Evolutionary conservation across 2,113 vertebrate species (phyloP).

Genomic region (Murina feae): DNA sequence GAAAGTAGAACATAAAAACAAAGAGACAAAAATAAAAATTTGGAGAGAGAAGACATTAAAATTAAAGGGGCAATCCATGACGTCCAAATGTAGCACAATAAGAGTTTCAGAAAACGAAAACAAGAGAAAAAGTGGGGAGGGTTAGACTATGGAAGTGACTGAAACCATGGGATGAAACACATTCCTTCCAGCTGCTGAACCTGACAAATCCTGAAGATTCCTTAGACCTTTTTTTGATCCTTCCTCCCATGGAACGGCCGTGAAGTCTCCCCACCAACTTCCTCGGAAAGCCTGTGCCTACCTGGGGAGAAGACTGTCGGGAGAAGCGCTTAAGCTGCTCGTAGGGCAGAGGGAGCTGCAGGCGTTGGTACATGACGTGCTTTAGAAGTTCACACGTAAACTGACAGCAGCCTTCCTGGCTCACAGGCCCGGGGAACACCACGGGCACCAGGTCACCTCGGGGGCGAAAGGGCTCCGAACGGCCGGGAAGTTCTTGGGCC

Average conservation of each 20-base stretch:
- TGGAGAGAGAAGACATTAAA: not conserved
- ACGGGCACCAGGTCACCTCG: conserved; percentile 84
- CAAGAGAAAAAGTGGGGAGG: not conserved
- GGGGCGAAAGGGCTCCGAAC: conserved; percentile 5
- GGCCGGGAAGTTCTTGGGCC: not conserved
- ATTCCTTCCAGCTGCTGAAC: not conserved
- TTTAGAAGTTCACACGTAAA: conserved; percentile 94
- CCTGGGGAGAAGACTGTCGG: conserved; percentile 76
- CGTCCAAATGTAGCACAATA: not conserved
- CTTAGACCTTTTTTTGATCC: not conserved
- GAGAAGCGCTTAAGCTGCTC: conserved; percentile 90
- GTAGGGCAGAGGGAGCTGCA: conserved; percentile 95
- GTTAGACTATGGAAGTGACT: not conserved
- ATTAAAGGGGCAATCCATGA: not conserved
- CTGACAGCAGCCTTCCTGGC: conserved; percentile 88
- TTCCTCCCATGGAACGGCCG: not conserved
- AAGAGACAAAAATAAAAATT: not conserved
- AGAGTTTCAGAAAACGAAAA: not conserved
- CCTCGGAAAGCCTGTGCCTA: not conserved
- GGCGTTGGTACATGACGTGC: conserved; percentile 92
- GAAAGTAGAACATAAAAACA: not conserved
- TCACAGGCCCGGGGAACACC: conserved; percentile 87
- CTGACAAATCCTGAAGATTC: not conserved
- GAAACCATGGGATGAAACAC: not conserved
- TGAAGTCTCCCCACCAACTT: not conserved